A percentile compares a stretch with the other conserved stretches of the same genome.
phyloP scores from a whole-genome alignment of 1,140 invertebrate genomes.

The Tyrophagus putrescentiae region DNA sequence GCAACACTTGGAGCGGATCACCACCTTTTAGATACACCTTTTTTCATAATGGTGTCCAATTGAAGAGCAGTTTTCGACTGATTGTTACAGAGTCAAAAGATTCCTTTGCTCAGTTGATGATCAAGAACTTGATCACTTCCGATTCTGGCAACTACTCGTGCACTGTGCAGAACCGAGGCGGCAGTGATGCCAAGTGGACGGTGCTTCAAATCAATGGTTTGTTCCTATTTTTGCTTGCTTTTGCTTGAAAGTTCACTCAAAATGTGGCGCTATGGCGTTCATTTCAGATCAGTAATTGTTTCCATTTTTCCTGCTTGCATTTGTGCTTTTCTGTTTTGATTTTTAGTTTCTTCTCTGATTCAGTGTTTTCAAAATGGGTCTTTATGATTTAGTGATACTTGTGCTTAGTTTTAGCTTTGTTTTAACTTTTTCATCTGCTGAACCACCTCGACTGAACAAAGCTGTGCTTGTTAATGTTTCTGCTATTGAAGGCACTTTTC shows the following conservation, averaged over 20 bases:
- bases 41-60: not conserved
- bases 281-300: not conserved
- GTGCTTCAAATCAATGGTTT: not conserved
- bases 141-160: constrained; percentile 7
- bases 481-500: too few species aligned
- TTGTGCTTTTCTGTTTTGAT: too few species aligned
- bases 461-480: too few species aligned
- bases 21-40: not conserved
- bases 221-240: not conserved
- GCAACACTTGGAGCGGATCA: not conserved
- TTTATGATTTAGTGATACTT: too few species aligned
- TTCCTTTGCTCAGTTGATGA: too few species aligned
- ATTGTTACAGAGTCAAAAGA: too few species aligned
- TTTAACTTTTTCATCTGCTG: too few species aligned
- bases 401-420: too few species aligned
- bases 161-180: not conserved
- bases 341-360: too few species aligned
- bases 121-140: not conserved
- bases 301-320: too few species aligned
- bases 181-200: not conserved
- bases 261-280: constrained; percentile 1
- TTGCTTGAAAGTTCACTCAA: not conserved
- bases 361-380: too few species aligned
- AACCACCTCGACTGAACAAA: too few species aligned
- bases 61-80: not conserved